Evolutionary conservation across 2,888 invertebrate genomes (phyloP), one percentile per base, ranked within the genome.

Genomic region (Thelaira solivaga): DNA sequence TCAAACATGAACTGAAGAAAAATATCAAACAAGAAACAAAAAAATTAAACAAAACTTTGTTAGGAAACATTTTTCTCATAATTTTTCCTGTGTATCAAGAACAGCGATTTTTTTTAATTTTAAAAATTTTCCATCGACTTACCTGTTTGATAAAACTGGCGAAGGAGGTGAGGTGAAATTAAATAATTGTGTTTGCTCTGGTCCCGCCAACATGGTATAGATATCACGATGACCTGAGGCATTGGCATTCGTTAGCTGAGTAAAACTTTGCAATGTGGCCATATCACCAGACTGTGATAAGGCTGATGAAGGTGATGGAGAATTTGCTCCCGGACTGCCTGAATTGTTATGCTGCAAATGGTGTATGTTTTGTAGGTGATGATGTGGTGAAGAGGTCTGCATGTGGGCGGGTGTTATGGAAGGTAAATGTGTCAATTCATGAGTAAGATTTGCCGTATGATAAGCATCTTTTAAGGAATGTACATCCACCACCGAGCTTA

Each of bases 271-370:
- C 68, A 88, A 72, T 1, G 82, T 82, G 16, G 85, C 85, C 62
- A 84, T 83, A 36, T 84, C 86, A 43, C 83, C 84, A 22, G 80
- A 76, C 29, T 81, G 80, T 39, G 85, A 82, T 7, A 85, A 72
- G 1, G 82, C 82, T 62, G 84, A 83, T 0, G 83, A 75, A 18
- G 89, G 88, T 47, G 88, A 86, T 0, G 88, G 85, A 0, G 89
- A 89, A 51, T 88, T 88, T 10, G 84, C 88, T 8, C 87, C 87
- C 57, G 88, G 87, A 76, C 88, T 88, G 26, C 86, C 83, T 20
- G 88, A 87, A 62, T 85, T 85, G 71, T 86, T 86, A 68, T 85
- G 82, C 45, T 85, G 84, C 8, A 80, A 55, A 36, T 77, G 76
- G 45, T 81, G 79, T 29, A 78, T 47, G n/a, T 43, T 57, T 4